phyloP scores from a whole-genome alignment of 2,113 vertebrate genomes.

The Oreochromis spilurus region DNA sequence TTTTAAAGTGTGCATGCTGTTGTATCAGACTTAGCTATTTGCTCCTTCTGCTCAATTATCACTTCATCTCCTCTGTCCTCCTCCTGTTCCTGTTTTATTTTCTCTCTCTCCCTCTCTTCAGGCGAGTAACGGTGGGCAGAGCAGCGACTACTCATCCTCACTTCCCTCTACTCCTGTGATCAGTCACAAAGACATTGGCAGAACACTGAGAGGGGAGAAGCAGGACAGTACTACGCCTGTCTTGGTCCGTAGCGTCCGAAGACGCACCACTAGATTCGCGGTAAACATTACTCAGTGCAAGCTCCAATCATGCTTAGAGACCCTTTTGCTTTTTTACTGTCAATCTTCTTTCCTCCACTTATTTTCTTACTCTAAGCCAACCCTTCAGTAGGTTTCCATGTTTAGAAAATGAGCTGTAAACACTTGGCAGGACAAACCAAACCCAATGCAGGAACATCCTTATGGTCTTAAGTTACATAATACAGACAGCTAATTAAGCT shows the following conservation, averaged over 20 bases:
- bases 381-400: not conserved
- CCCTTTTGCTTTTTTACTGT: not conserved
- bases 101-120: conserved; percentile 35
- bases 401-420: not conserved
- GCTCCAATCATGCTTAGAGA: not conserved
- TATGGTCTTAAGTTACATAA: not conserved
- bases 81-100: conserved; percentile 15
- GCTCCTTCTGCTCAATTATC: conserved; percentile 10
- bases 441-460: not conserved
- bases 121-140: conserved; percentile 91
- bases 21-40: not conserved
- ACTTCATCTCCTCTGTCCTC: conserved; percentile 60
- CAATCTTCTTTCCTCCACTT: not conserved
- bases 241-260: conserved; percentile 81
- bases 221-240: conserved; percentile 77
- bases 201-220: conserved; percentile 74
- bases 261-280: conserved; percentile 82
- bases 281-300: conserved; percentile 55
- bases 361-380: not conserved
- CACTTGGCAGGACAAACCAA: not conserved
- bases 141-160: conserved; percentile 92
- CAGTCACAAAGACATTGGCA: conserved; percentile 86
- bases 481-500: not conserved
- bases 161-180: conserved; percentile 93
- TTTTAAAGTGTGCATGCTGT: not conserved